Base-by-base conservation (phyloP, 2,888 invertebrate species). In the Cheilosia pagana region DNA sequence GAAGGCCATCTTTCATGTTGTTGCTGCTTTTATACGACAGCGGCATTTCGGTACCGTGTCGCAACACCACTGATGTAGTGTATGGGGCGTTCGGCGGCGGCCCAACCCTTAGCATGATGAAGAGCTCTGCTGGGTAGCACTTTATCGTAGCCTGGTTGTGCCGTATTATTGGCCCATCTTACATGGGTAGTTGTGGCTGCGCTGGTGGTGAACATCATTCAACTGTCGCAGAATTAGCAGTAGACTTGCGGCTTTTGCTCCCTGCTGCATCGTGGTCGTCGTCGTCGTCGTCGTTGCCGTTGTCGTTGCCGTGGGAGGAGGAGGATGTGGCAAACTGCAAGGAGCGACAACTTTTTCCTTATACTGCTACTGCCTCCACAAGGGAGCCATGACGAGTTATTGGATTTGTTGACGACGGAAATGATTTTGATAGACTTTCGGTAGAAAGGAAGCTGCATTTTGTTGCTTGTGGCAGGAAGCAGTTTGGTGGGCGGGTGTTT, bases 381-480 rank as follows among this genome's bases (percentile, higher is more conserved):
- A 79, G 85, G 76, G 81, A 76, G 65, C 81, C 75, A 71, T 81
- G 86, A 81, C 77, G 71, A 76, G 76, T 86, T 86, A 86, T 86
- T 86, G 77, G 81, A 86, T 86, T 86, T 86, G 86, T 86, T 86
- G 86, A 86, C 81, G 85, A 81, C 79, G 85, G 85, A 85, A 85
- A 85, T 85, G 85, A 85, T 85, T 85, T 85, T 85, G 85, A 85
- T 85, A 81, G 85, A 85, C 85, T 85, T 85, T 81, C 70, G 62
- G 59, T 70, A 41, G 71, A 71, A 31, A 85, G 81, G 85, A 81
- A 81, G 67, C 71, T 48, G 65, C 53, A 60, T 75, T 81, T 65
- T 68, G 68, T 75, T 78, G 75, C 81, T 76, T 71, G 55, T 70
- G 75, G 62, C 71, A 71, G 85, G 81, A 85, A 81, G 85, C 23